A percentile compares a stretch with the other conserved stretches of the same genome.
Conservation (phyloP, 64 coral and sea anemone species). For the Porites australiensis region DNA sequence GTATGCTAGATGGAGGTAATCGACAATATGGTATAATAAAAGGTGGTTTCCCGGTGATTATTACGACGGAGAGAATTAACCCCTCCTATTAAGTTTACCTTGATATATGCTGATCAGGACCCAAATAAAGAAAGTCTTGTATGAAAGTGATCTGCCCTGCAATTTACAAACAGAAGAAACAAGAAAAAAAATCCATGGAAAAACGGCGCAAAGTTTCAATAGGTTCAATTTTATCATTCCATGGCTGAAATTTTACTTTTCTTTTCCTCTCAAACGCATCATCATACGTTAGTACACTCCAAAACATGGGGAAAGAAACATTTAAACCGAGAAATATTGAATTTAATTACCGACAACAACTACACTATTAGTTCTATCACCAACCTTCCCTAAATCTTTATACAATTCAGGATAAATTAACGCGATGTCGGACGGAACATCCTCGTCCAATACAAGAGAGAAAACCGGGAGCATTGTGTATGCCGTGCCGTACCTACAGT, state of each 20-base stretch:
- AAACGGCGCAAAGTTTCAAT: too few relatives aligned
- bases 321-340: too few relatives aligned
- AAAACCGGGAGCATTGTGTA: constrained; percentile 99
- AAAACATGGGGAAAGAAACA: too few relatives aligned
- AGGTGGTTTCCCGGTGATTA: too few relatives aligned
- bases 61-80: too few relatives aligned
- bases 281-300: too few relatives aligned
- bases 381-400: constrained; percentile 96
- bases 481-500: constrained; percentile 83
- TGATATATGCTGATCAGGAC: constrained; percentile 94
- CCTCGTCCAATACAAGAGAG: constrained; percentile 92
- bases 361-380: neutral
- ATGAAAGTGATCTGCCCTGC: constrained; percentile 95
- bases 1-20: too few relatives aligned
- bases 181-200: neutral
- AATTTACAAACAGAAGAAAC: neutral
- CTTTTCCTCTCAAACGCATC: too few relatives aligned
- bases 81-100: constrained; percentile 40
- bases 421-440: constrained; percentile 94
- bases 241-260: too few relatives aligned
- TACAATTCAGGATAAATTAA: constrained; percentile 92
- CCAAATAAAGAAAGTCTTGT: constrained; percentile 99
- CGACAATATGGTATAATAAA: too few relatives aligned
- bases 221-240: too few relatives aligned
- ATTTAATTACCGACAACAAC: too few relatives aligned